Conservation (phyloP, 1,140 invertebrate genomes). For the Lasaia peninsularis region DNA sequence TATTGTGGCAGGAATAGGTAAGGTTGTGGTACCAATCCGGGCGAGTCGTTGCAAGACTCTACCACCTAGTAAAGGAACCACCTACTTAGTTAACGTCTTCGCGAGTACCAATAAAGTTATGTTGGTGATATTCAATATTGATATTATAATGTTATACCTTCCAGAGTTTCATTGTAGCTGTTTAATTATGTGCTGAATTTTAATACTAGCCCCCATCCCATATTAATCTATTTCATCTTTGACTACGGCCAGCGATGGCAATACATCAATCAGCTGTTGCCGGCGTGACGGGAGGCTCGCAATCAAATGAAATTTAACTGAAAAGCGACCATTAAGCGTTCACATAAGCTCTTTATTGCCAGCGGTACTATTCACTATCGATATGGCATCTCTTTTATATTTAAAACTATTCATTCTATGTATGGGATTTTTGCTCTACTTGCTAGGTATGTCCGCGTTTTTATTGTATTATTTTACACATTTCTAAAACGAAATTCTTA, state of each 20-base stretch:
- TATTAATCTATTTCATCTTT: constrained; percentile 43
- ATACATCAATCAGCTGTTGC: constrained; percentile 65
- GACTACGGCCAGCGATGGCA: constrained; percentile 36
- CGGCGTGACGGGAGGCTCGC: constrained; percentile 46
- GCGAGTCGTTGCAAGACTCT: too few species aligned
- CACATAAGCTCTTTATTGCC: constrained; percentile 50
- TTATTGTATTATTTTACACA: too few species aligned
- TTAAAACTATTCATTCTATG: constrained; percentile 18
- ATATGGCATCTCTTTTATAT: constrained; percentile 23
- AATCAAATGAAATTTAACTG: constrained; percentile 73
- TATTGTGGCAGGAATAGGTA: too few species aligned
- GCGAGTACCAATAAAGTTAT: too few species aligned
- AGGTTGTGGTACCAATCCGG: too few species aligned
- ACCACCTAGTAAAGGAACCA: too few species aligned
- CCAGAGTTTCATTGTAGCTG: constrained; percentile 25
- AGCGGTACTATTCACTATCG: constrained; percentile 30
- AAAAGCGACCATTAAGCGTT: constrained; percentile 50
- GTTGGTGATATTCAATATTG: too few species aligned
- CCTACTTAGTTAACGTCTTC: too few species aligned
- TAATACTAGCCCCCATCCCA: constrained; percentile 12
- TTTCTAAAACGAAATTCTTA: too few species aligned
- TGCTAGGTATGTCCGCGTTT: too few species aligned
- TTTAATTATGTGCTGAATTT: constrained; percentile 13
- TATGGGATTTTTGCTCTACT: too few species aligned
- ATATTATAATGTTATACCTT: not conserved